A percentile compares a stretch with the other conserved stretches of the same genome.
These are phyloP conservation scores for Mycetomoellerius zeteki DNA, from an alignment of 1,140 invertebrate genomes.

Conservation along the genomic window DNA sequence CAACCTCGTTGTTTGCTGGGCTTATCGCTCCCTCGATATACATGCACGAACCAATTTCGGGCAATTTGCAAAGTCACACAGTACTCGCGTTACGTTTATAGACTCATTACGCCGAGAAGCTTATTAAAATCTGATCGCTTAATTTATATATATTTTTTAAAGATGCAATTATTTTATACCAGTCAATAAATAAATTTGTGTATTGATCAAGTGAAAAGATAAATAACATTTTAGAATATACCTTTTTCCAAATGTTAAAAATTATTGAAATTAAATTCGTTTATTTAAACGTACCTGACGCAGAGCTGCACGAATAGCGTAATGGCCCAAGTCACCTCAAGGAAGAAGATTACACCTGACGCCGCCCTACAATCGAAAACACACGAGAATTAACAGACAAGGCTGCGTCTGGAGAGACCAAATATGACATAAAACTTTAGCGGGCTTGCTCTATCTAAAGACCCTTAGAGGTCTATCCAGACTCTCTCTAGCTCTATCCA, in stretches of 20 bases:
- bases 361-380: slow-evolving; percentile 81
- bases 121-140: neutral
- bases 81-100: neutral
- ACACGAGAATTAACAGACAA: neutral
- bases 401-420: neutral
- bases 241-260: neutral
- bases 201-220: no score
- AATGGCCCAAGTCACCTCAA: slow-evolving; percentile 86
- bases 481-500: no score
- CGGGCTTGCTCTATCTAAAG: no score
- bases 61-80: slow-evolving; percentile 30
- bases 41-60: slow-evolving; percentile 5
- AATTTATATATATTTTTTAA: neutral
- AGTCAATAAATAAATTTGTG: neutral
- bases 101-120: neutral
- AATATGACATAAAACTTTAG: neutral
- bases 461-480: no score
- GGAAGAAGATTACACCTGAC: slow-evolving; percentile 84
- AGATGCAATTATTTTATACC: neutral
- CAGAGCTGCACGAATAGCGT: slow-evolving; percentile 86
- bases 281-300: slow-evolving; percentile 79
- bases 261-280: neutral
- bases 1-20: neutral
- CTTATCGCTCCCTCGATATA: neutral
- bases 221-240: neutral